Conservation (phyloP, 2,888 invertebrate species). For the Seira sanloemensis region DNA sequence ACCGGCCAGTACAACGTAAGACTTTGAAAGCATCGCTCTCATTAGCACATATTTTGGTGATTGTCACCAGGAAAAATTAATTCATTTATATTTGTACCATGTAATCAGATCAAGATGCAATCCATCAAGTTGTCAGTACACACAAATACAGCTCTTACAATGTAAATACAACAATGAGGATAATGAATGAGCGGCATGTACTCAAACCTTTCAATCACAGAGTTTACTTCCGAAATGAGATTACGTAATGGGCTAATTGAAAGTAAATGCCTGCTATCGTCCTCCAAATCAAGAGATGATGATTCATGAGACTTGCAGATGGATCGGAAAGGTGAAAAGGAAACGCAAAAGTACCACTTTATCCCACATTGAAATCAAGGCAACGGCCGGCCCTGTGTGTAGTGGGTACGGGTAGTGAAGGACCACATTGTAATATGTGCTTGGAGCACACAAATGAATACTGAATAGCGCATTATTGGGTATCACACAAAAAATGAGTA, state of each 20-base stretch:
- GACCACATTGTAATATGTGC: background rate
- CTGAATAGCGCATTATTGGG: constrained; percentile 2
- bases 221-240: constrained; percentile 6
- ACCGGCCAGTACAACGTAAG: too few relatives aligned
- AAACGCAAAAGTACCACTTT: background rate
- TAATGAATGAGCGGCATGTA: constrained; percentile 24
- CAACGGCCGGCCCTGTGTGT: too few relatives aligned
- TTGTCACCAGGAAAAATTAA: background rate
- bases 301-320: background rate
- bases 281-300: background rate
- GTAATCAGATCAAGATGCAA: background rate
- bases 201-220: background rate
- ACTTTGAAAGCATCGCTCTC: too few relatives aligned
- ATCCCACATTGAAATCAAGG: background rate
- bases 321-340: background rate
- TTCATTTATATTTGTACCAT: background rate
- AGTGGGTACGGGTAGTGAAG: background rate
- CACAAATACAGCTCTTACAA: too few relatives aligned
- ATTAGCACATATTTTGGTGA: too few relatives aligned
- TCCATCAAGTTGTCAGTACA: background rate
- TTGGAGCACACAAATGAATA: constrained; percentile 1
- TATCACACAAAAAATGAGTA: background rate
- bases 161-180: background rate
- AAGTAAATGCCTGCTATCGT: constrained; percentile 17
- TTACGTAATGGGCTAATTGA: constrained; percentile 50